Conservation (phyloP, 2,888 invertebrate species). For the Acanthosepion pharaonis region DNA sequence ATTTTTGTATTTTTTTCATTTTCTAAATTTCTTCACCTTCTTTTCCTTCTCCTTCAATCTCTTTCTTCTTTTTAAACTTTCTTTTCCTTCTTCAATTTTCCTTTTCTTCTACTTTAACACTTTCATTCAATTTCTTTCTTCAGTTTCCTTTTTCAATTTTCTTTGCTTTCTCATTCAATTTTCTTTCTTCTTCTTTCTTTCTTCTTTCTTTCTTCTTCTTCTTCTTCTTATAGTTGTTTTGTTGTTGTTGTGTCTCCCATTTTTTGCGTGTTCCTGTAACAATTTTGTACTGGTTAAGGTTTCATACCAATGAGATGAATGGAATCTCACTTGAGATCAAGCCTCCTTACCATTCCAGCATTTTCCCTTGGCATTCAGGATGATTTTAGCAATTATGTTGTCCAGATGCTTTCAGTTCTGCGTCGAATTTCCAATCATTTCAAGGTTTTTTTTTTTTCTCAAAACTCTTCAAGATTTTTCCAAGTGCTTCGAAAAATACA, state of each 20-base stretch:
- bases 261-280: neutral
- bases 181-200: neutral
- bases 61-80: neutral
- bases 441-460: too few species aligned
- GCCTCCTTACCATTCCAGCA: too few species aligned
- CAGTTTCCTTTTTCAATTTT: neutral
- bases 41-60: neutral
- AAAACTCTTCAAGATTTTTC: too few species aligned
- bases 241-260: neutral
- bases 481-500: too few species aligned
- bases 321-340: too few species aligned
- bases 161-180: neutral
- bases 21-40: neutral
- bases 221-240: neutral
- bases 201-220: neutral
- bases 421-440: too few species aligned
- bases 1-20: neutral
- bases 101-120: neutral
- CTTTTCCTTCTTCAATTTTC: neutral
- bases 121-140: neutral
- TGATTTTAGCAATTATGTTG: too few species aligned
- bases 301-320: neutral
- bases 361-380: too few species aligned
- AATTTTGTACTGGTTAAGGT: neutral
- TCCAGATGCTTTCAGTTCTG: too few species aligned